Evolutionary conservation across 2,888 invertebrate species (phyloP), one percentile per base, ranked within the genome.

Genomic region (Acleris sparsana): DNA sequence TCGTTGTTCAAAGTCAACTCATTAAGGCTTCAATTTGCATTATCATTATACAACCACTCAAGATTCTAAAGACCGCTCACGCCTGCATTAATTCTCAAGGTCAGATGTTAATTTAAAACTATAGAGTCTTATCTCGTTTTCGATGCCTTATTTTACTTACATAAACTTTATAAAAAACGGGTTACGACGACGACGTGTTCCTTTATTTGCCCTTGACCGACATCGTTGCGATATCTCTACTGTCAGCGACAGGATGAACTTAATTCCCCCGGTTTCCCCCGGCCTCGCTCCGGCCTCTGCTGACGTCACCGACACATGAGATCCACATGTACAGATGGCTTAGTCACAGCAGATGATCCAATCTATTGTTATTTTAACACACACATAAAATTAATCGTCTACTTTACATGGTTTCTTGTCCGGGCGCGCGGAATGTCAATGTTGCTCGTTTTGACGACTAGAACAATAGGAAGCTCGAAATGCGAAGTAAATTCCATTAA

Each of bases 221-320:
- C 39, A 60, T 53, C 5, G 39, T 52, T 53, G 61, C 29, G 52
- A 20, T 56, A 29, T 11, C 29, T 29, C 29, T 29, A 13, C 57
- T 25, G 29, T n/a, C 7, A 59, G 33, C 67, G 70, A 58, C 78
- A 76, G 81, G 80, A 80, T 77, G 79, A 67, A 67, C 72, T 71
- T 71, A 68, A 79, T 76, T 69, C 63, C 67, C 16, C 39, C 49
- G 43, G 57, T 52, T 55, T 64, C 53, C 63, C 63, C 53, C 63
- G 53, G 53, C 63, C 63, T 48, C 52, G 56, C 56, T 55, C 43
- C 39, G 22, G 20, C 39, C 53, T 9, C 53, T 52, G 56, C 46
- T 65, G 62, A 64, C 64, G 55, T 64, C 64, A 64, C 33, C 59
- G 39, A 33, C 33, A 33, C 16, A 48, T 44, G 17, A 48, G 59